A percentile compares a stretch with the other conserved stretches of the same genome.
These are phyloP conservation scores for Ochropleura leucogaster DNA, from an alignment of 2,888 invertebrate genomes.

Conservation along the genomic window DNA sequence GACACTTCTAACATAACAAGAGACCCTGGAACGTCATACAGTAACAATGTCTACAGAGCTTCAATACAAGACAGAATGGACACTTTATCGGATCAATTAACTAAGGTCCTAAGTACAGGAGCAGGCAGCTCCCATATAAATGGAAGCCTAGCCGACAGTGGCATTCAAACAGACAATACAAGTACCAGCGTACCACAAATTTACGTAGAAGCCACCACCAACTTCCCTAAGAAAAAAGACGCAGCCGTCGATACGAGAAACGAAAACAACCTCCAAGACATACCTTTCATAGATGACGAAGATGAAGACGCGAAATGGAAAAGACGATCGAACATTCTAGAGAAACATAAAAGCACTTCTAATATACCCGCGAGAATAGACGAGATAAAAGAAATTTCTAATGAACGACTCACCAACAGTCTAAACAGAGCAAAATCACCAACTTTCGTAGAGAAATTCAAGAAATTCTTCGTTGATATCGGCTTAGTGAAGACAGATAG, in stretches of 20 bases:
- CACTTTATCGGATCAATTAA: slow-evolving; percentile 83
- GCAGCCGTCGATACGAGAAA: slow-evolving; percentile 87
- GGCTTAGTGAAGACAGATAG: slow-evolving; percentile 83
- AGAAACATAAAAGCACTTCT: slow-evolving; percentile 87
- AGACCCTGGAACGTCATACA: slow-evolving; percentile 83
- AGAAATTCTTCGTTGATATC: slow-evolving; percentile 86
- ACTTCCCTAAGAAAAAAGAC: slow-evolving; percentile 80
- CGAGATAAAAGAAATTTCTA: slow-evolving; percentile 80
- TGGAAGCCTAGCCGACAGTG: slow-evolving; percentile 87
- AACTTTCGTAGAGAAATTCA: slow-evolving; percentile 87
- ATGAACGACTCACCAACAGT: slow-evolving; percentile 82
- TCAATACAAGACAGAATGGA: slow-evolving; percentile 84
- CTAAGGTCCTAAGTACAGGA: slow-evolving; percentile 85
- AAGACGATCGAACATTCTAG: slow-evolving; percentile 76
- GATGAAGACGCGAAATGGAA: slow-evolving; percentile 80
- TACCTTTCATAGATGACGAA: slow-evolving; percentile 87
- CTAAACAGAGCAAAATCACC: slow-evolving; percentile 86
- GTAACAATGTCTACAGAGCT: slow-evolving; percentile 79
- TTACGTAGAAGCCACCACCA: slow-evolving; percentile 76
- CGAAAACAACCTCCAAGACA: slow-evolving; percentile 87
- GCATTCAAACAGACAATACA: slow-evolving; percentile 88
- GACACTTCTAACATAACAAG: slow-evolving; percentile 81
- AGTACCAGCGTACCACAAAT: slow-evolving; percentile 87
- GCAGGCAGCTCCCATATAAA: slow-evolving; percentile 87
- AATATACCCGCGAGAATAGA: slow-evolving; percentile 86